phyloP scores from a whole-genome alignment of 2,888 invertebrate species.

The Stenurella melanura region DNA sequence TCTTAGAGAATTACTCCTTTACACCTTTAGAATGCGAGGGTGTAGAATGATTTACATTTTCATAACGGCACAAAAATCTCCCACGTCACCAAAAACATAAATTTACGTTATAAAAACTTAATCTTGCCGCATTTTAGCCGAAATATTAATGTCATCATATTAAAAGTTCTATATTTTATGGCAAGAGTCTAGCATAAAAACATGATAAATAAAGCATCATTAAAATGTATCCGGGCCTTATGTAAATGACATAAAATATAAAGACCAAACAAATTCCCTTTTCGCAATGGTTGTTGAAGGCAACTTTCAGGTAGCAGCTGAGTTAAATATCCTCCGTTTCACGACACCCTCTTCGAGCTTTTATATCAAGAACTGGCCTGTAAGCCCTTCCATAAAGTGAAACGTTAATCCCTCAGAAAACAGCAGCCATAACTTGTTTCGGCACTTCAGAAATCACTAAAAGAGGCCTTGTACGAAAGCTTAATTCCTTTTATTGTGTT shows the following conservation, averaged over 20 bases:
- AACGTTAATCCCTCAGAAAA: slow-evolving; percentile 64
- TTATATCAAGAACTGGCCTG: slow-evolving; percentile 55
- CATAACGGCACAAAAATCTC: slow-evolving; percentile 2
- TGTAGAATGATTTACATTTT: slow-evolving; percentile 6
- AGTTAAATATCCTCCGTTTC: slow-evolving; percentile 55
- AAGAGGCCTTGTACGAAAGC: slow-evolving; percentile 49
- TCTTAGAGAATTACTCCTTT: not conserved
- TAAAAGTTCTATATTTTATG: slow-evolving; percentile 36
- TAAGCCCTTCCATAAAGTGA: slow-evolving; percentile 63
- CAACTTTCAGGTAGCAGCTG: slow-evolving; percentile 52
- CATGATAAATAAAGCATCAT: slow-evolving; percentile 42
- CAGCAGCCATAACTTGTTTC: slow-evolving; percentile 62
- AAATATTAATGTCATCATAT: slow-evolving; percentile 37
- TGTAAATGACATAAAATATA: slow-evolving; percentile 41
- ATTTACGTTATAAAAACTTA: slow-evolving; percentile 31
- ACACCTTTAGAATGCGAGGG: slow-evolving; percentile 4
- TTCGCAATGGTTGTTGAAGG: slow-evolving; percentile 33
- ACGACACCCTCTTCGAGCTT: slow-evolving; percentile 50
- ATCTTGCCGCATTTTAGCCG: slow-evolving; percentile 23
- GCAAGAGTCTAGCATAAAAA: slow-evolving; percentile 34
- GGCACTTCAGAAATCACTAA: slow-evolving; percentile 54
- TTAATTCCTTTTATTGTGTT: slow-evolving; percentile 51
- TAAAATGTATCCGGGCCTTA: slow-evolving; percentile 39
- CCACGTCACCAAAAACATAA: slow-evolving; percentile 21
- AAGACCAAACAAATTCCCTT: slow-evolving; percentile 39